Conservation (phyloP, 2,888 invertebrate species). For the Eilema caniola region DNA sequence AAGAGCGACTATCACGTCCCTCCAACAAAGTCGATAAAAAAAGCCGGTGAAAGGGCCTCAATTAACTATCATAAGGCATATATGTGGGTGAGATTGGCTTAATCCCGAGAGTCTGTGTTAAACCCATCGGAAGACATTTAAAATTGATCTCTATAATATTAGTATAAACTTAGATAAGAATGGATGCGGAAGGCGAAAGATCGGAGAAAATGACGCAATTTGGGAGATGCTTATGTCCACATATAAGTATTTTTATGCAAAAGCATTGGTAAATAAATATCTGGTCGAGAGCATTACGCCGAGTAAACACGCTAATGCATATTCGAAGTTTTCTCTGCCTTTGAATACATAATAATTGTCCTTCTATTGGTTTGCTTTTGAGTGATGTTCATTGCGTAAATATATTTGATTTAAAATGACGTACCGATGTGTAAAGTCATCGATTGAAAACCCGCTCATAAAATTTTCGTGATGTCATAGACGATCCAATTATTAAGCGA, state of each 20-base stretch:
- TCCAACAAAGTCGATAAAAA: neutral
- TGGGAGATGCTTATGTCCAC: too few relatives aligned
- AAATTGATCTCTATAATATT: neutral
- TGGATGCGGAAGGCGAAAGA: too few relatives aligned
- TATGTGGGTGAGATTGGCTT: neutral
- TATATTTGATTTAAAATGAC: constrained; percentile 36
- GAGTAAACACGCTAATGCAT: neutral
- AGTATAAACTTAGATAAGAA: too few relatives aligned
- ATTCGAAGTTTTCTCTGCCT: neutral
- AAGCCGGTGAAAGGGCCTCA: neutral
- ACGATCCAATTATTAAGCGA: constrained; percentile 24
- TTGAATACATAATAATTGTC: neutral
- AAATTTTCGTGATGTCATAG: constrained; percentile 37
- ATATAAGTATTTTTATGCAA: constrained; percentile 1
- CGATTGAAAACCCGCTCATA: constrained; percentile 45
- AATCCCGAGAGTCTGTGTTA: neutral
- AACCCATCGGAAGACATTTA: neutral
- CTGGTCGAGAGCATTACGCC: neutral
- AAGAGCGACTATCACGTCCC: neutral
- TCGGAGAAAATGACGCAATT: too few relatives aligned
- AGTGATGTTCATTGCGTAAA: constrained; percentile 7
- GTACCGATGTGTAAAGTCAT: constrained; percentile 36
- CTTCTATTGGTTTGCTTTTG: neutral
- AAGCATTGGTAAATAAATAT: neutral
- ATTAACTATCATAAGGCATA: too few relatives aligned